Conservation (phyloP, 2,888 invertebrate species). For the Caenorhabditis sulstoni region DNA sequence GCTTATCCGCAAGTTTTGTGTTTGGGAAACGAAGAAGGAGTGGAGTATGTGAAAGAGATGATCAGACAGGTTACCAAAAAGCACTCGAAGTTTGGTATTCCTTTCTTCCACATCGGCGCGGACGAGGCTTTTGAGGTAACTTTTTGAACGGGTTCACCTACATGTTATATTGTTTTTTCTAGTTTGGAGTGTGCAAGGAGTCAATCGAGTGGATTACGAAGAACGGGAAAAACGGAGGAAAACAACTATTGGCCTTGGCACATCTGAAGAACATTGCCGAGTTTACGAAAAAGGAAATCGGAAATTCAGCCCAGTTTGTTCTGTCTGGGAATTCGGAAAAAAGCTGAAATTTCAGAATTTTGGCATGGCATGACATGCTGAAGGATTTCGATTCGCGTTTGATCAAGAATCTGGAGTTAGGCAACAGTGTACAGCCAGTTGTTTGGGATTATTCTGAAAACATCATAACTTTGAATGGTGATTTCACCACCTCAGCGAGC, state of each 20-base stretch:
- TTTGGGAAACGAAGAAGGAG: slow-evolving; percentile 80
- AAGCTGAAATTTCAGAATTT: slow-evolving; percentile 81
- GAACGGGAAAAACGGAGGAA: slow-evolving; percentile 64
- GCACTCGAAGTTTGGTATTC: slow-evolving; percentile 82
- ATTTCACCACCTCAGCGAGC: no score
- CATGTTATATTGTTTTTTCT: slow-evolving; percentile 20
- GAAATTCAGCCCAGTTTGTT: slow-evolving; percentile 53
- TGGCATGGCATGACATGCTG: slow-evolving; percentile 91
- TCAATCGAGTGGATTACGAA: slow-evolving; percentile 70
- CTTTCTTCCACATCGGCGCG: slow-evolving; percentile 84
- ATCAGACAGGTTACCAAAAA: slow-evolving; percentile 81
- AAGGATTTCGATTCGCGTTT: slow-evolving; percentile 81
- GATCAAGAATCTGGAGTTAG: slow-evolving; percentile 65
- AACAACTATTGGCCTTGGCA: slow-evolving; percentile 70
- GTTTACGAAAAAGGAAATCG: slow-evolving; percentile 56
- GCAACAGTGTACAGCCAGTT: slow-evolving; percentile 73
- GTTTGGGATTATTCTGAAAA: slow-evolving; percentile 77
- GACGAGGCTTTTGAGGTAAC: slow-evolving; percentile 82
- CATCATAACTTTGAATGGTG: slow-evolving; percentile 72
- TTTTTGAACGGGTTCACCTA: not conserved
- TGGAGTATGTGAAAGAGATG: slow-evolving; percentile 81
- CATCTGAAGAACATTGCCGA: slow-evolving; percentile 72
- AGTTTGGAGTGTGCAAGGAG: slow-evolving; percentile 77
- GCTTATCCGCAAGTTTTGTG: slow-evolving; percentile 82
- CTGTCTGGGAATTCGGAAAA: no score